Percentiles rank a stretch among this genome's conserved stretches.
These are phyloP conservation scores for Cryptosula pallasiana DNA, from an alignment of 2,888 invertebrate genomes.

Conservation along the genomic window DNA sequence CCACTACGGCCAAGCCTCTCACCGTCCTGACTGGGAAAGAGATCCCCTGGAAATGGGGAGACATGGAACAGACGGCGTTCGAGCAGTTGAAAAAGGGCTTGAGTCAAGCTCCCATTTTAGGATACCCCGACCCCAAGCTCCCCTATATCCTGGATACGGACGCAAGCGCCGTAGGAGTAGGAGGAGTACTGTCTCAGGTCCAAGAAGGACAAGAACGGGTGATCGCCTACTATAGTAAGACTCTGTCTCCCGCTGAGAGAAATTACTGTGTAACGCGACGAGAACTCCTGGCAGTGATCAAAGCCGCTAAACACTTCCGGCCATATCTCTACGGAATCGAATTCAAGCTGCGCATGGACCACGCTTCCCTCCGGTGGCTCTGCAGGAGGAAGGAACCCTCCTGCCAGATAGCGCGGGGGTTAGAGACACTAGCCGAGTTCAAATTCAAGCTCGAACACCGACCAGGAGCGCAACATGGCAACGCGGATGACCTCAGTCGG, in stretches of 20 bases:
- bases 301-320: slow-evolving; percentile 28
- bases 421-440: slow-evolving; percentile 27
- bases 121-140: background rate
- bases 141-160: slow-evolving; percentile 28
- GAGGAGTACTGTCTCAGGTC: slow-evolving; percentile 28
- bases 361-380: slow-evolving; percentile 30
- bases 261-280: slow-evolving; percentile 28
- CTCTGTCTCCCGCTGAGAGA: slow-evolving; percentile 27
- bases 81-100: background rate
- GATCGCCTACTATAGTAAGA: slow-evolving; percentile 29
- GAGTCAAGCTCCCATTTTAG: background rate
- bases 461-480: slow-evolving; percentile 26
- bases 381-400: slow-evolving; percentile 27
- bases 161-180: slow-evolving; percentile 27
- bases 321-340: slow-evolving; percentile 28
- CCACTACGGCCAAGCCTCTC: too few relatives aligned
- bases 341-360: slow-evolving; percentile 28
- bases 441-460: slow-evolving; percentile 26
- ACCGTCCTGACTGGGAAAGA: too few relatives aligned
- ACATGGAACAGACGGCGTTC: background rate
- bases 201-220: slow-evolving; percentile 27
- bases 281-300: slow-evolving; percentile 30
- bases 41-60: too few relatives aligned
- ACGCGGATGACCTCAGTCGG: slow-evolving; percentile 29
- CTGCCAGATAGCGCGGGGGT: slow-evolving; percentile 30